Conservation (phyloP, 2,888 invertebrate species). For the Perizoma affinitatum region DNA sequence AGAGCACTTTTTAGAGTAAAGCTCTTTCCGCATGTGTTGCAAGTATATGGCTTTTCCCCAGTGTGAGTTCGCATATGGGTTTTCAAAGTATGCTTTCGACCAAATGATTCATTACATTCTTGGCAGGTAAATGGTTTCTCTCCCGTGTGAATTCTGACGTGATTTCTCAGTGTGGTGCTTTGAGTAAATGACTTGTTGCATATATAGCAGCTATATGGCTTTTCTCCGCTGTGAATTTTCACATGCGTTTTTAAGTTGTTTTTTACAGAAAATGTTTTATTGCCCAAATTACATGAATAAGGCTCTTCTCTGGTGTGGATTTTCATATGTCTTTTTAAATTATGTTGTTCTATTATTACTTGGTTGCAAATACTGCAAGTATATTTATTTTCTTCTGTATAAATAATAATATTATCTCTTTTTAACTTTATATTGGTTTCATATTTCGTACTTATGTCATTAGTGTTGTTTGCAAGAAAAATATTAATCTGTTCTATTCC, state of each 20-base stretch:
- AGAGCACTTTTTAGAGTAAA: background rate
- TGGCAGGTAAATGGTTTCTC: constrained; percentile 17
- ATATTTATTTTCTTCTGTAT: constrained; percentile 7
- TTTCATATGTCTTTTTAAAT: no score
- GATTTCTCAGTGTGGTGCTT: constrained; percentile 13
- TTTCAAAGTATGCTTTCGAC: constrained; percentile 8
- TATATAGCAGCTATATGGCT: constrained; percentile 17
- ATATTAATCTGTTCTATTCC: background rate
- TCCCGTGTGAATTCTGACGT: constrained; percentile 4
- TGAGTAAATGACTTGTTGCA: constrained; percentile 21
- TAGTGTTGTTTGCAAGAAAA: background rate
- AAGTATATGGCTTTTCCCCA: constrained; percentile 15
- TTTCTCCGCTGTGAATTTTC: constrained; percentile 4
- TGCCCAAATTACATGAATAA: constrained; percentile 1
- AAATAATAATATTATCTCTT: background rate
- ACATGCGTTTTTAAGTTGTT: constrained; percentile 12
- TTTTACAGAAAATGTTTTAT: constrained; percentile 18
- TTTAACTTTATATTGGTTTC: constrained; percentile 2
- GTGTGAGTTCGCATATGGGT: constrained; percentile 16
- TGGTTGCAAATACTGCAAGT: constrained; percentile 13
- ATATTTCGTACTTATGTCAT: constrained; percentile 2
- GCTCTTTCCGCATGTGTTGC: constrained; percentile 11
- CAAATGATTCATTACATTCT: constrained; percentile 10
- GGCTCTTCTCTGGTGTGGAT: background rate
- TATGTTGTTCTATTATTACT: background rate